Percentiles rank a stretch among this genome's conserved stretches.
Conservation (phyloP, 1,140 invertebrate genomes). For the Papilio polyxenes region DNA sequence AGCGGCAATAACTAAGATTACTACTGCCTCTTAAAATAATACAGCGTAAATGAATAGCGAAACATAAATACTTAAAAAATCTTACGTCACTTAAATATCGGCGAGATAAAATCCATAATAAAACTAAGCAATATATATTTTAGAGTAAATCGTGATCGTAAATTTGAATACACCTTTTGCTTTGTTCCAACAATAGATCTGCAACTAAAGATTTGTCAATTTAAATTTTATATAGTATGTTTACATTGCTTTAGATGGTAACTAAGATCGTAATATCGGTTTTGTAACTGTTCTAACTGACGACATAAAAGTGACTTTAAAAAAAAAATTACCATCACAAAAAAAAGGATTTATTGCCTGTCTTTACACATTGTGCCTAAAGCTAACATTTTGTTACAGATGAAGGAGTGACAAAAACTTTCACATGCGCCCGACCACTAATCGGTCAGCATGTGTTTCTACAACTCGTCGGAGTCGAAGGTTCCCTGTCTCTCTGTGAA, state of each 20-base stretch:
- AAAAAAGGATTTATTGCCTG: not conserved
- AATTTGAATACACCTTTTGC: too few species aligned
- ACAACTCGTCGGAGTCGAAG: constrained; percentile 94
- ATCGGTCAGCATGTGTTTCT: constrained; percentile 93
- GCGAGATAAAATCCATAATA: too few species aligned
- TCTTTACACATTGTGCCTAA: constrained; percentile 13
- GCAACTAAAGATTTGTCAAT: not conserved
- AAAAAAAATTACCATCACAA: not conserved
- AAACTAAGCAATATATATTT: too few species aligned
- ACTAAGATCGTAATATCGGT: not conserved
- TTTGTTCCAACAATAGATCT: too few species aligned
- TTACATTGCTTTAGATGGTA: not conserved
- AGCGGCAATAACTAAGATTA: not conserved
- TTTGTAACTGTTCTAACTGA: not conserved
- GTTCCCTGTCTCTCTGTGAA: constrained; percentile 93
- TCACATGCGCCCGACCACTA: constrained; percentile 91
- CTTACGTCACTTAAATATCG: too few species aligned
- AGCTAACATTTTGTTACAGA: constrained; percentile 80
- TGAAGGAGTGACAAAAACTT: constrained; percentile 94
- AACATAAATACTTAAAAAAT: too few species aligned
- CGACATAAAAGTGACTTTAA: not conserved
- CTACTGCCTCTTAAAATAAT: not conserved
- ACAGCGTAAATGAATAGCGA: too few species aligned
- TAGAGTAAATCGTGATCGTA: too few species aligned
- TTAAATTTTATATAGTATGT: not conserved